Evolutionary conservation across 1,140 invertebrate genomes (phyloP), one percentile per base, ranked within the genome.

Genomic region (Diabrotica undecimpunctata): DNA sequence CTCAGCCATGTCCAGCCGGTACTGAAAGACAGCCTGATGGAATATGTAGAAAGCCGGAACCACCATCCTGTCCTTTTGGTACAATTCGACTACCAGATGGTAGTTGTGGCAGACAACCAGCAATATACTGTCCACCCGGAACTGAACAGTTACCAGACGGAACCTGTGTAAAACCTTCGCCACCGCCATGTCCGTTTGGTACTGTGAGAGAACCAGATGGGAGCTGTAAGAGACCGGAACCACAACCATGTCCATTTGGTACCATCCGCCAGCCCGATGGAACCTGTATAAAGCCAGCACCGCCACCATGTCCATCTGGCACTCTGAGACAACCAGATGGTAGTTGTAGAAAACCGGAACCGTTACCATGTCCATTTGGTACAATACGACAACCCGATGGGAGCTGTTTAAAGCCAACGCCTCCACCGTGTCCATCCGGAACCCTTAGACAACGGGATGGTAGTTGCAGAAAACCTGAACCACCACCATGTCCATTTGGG

Each of bases 171-270:
- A 55, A 46, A 51, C 35, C 62, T 39, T 38, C 55, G 37, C 25
- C 41, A 36, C 59, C 68, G 53, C 61, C 61, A 51, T 61, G 61
- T 38, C 70, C 74, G n/a, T 69, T 70, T 37, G 68, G 64, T 11
- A 65, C 66, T 38, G 61, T 61, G 37, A 62, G 8, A 11, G 41
- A 38, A 53, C 61, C 68, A 10, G 64, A 71, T 57, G 71, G 71
- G 35, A 36, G 46, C n/a, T 72, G 61, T 14, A 37, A 41, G 38
- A n/a, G 51, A 12, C 11, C 37, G 6, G 54, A 41, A 59, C 66
- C 66, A 55, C 41, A 61, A 6, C 56, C 61, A n/a, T 64, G 60
- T 37, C 71, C 73, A 36, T 68, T 71, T 12, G 67, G 60, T 7
- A 64, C 61, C 36, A 66, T 63, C 38, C 51, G 7, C 6, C 25